These are phyloP conservation scores for Acanthosepion lycidas DNA, from an alignment of 2,888 invertebrate species.

Conservation along the genomic window DNA sequence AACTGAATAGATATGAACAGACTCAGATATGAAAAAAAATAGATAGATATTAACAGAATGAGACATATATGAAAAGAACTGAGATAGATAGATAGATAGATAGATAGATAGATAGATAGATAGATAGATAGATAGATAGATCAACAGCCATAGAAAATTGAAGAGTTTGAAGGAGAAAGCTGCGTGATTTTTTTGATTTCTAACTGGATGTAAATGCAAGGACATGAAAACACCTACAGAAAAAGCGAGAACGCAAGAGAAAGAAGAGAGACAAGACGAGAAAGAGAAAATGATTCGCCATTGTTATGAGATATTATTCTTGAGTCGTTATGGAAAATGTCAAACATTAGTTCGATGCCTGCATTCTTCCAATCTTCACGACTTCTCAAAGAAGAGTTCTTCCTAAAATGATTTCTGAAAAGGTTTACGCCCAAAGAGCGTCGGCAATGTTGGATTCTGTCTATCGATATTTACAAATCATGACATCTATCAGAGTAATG, in stretches of 20 bases:
- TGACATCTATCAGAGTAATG: too few species aligned
- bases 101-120: background rate
- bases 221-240: background rate
- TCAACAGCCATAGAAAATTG: background rate
- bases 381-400: background rate
- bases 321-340: background rate
- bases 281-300: background rate
- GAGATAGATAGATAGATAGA: background rate
- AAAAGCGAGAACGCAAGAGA: background rate
- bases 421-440: background rate
- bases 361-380: background rate
- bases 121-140: background rate
- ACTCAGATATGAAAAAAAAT: too few species aligned
- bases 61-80: too few species aligned
- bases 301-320: background rate
- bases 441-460: background rate
- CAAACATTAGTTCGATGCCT: background rate
- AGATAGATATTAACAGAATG: background rate
- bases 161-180: background rate
- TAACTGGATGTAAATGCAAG: background rate
- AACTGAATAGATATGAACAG: background rate
- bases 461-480: background rate
- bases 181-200: background rate
- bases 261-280: conserved; percentile 7
- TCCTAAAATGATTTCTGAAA: background rate